Percentiles rank a stretch among this genome's conserved stretches.
phyloP scores from a whole-genome alignment of 2,888 invertebrate species.

The Amiota mariae region DNA sequence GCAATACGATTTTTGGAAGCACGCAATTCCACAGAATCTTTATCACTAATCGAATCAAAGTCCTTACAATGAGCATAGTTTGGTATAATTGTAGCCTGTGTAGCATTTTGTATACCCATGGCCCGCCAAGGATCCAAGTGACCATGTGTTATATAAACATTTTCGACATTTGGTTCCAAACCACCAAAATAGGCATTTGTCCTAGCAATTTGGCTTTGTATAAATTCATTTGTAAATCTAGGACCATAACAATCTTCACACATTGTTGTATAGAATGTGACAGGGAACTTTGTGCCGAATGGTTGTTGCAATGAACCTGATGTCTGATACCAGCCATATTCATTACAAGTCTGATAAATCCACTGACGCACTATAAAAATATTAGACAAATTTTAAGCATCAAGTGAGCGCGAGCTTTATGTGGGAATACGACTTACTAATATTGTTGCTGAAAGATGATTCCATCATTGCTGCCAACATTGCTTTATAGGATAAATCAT shows the following conservation, averaged over 20 bases:
- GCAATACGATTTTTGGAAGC: constrained; percentile 68
- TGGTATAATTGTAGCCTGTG: constrained; percentile 64
- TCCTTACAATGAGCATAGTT: constrained; percentile 70
- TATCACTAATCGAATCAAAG: constrained; percentile 63
- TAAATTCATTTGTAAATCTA: constrained; percentile 55
- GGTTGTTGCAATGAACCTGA: constrained; percentile 78
- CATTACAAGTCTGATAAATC: constrained; percentile 89
- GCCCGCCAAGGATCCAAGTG: constrained; percentile 77
- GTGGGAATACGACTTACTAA: constrained; percentile 53
- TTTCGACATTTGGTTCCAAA: constrained; percentile 72
- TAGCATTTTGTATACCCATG: constrained; percentile 72
- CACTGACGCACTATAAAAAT: constrained; percentile 77
- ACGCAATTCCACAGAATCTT: constrained; percentile 62
- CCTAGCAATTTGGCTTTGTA: constrained; percentile 53
- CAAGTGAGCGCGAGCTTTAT: no score
- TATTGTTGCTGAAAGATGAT: constrained; percentile 48
- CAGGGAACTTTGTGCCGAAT: constrained; percentile 72
- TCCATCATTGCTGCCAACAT: constrained; percentile 49
- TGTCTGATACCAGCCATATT: constrained; percentile 89
- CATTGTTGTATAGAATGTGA: constrained; percentile 57
- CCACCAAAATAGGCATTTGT: constrained; percentile 75
- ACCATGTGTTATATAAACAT: constrained; percentile 76
- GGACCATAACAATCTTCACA: constrained; percentile 67
- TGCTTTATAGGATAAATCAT: constrained; percentile 62
- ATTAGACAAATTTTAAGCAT: background rate